These are phyloP conservation scores for Cephus cinctus DNA, from an alignment of 1,140 invertebrate species.

Conservation along the genomic window DNA sequence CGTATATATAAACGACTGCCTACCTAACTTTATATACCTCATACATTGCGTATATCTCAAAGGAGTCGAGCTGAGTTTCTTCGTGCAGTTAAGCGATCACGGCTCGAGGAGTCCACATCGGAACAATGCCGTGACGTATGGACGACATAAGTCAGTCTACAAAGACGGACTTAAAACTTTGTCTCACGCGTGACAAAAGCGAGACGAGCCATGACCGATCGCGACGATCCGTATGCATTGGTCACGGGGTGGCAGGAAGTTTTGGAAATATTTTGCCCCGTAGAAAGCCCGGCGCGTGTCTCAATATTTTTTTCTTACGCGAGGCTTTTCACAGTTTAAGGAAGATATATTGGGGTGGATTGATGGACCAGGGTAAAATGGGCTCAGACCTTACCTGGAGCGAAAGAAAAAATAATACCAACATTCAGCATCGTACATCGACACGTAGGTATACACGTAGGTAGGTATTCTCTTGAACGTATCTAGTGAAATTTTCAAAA, in stretches of 20 bases:
- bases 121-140: constrained; percentile 32
- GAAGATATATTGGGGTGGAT: constrained; percentile 25
- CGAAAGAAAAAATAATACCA: too few species aligned
- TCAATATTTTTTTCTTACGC: constrained; percentile 35
- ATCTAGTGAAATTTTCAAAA: too few species aligned
- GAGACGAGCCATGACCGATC: neutral
- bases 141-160: constrained; percentile 36
- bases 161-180: constrained; percentile 27
- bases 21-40: too few species aligned
- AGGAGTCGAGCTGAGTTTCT: too few species aligned
- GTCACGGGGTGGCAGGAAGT: constrained; percentile 37
- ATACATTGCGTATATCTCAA: too few species aligned
- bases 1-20: too few species aligned
- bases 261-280: constrained; percentile 47
- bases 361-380: too few species aligned
- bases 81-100: constrained; percentile 23
- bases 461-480: too few species aligned
- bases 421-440: too few species aligned
- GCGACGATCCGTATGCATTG: constrained; percentile 24
- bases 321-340: constrained; percentile 30
- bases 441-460: too few species aligned
- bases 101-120: constrained; percentile 13
- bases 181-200: constrained; percentile 32
- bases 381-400: too few species aligned
- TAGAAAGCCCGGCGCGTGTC: constrained; percentile 30